phyloP scores from a whole-genome alignment of 2,888 invertebrate species.

The Steromphala cineraria region DNA sequence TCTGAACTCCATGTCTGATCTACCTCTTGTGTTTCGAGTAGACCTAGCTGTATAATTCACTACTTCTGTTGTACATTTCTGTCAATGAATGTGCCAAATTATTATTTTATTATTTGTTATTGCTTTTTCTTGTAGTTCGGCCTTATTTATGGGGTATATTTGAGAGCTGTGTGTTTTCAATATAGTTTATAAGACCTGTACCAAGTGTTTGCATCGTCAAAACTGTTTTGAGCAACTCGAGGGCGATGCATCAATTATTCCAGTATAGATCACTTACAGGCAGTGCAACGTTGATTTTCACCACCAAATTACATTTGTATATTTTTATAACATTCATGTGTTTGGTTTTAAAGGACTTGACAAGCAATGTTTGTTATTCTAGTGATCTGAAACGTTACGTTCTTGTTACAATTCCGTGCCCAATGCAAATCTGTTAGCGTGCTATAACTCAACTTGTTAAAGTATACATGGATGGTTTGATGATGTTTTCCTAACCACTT shows the following conservation, averaged over 20 bases:
- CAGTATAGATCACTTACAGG: background rate
- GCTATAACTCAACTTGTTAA: background rate
- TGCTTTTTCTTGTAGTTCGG: background rate
- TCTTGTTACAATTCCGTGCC: background rate
- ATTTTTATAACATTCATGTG: constrained; percentile 4
- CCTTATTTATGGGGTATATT: background rate
- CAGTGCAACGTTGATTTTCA: background rate
- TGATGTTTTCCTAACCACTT: background rate
- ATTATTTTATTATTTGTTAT: background rate
- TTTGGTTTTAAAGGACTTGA: background rate
- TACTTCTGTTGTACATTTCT: background rate
- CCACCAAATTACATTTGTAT: constrained; percentile 8
- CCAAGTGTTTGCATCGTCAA: background rate
- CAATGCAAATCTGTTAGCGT: background rate
- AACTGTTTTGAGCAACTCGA: background rate
- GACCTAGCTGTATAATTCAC: background rate
- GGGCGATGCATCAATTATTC: background rate
- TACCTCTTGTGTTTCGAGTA: background rate
- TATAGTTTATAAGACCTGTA: background rate
- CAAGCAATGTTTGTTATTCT: background rate
- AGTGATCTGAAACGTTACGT: constrained; percentile 1
- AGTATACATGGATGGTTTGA: background rate
- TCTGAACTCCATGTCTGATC: background rate
- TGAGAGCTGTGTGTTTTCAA: too few species aligned
- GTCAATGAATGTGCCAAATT: background rate